Base-by-base conservation (phyloP, 2,888 invertebrate species). In the Pterostichus madidus region DNA sequence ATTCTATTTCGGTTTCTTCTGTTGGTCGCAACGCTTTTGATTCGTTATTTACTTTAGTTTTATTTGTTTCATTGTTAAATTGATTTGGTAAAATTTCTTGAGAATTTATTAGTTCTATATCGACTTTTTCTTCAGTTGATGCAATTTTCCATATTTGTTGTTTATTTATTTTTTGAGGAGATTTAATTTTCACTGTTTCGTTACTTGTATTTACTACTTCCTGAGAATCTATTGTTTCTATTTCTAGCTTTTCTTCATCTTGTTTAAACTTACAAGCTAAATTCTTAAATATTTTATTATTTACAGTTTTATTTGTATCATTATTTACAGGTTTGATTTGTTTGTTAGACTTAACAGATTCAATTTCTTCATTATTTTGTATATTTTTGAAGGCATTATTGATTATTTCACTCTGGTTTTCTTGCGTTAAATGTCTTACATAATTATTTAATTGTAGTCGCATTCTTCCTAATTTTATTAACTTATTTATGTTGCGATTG, bases 91-190 rank as follows among this genome's bases (percentile, higher is more conserved):
- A n/a, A n/a, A n/a, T n/a, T n/a, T 56, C 56, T n/a, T 75, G 75
- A 17, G 76, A 76, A 32, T 76, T 24, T 52, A 76, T 32, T 32
- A 53, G 0, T 76, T 76, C 76, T 76, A 76, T 76, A n/a, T 76
- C 39, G 15, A 78, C 32, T 52, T 31, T 56, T 39, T 56, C 35
- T 53, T 56, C 8, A 15, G 13, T 32, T 56, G 15, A n/a, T 59
- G 56, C n/a, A 39, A 61, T 7, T 59, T 35, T 59, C 56, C 59
- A 44, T 2, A 15, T 17, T 35, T 32, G 31, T 35, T 64, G 11
- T 11, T 11, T 64, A 11, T 31, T 49, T 59, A 8, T 59, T 31
- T 11, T 64, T 59, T 31, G 2, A 32, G 2, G 4, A 49, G 64
- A 6, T 4, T 64, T 35, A 64, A 31, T 35, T 24, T 24, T 24